Evolutionary conservation across 2,113 vertebrate species (phyloP).

Genomic region (Dissostichus mawsoni): DNA sequence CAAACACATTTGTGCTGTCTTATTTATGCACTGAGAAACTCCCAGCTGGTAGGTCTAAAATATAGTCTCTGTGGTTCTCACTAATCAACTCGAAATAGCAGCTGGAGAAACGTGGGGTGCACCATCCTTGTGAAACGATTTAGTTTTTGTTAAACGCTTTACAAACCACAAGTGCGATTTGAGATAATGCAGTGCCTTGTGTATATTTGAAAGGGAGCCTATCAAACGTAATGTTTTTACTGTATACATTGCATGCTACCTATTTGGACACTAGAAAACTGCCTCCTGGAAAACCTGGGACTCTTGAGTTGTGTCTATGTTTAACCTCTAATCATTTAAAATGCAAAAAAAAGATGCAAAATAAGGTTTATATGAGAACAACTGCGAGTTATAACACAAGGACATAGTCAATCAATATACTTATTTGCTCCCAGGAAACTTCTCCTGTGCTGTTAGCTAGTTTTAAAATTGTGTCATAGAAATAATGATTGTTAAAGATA

Average conservation of each 20-base stretch:
- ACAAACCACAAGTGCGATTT: not conserved
- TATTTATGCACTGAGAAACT: not conserved
- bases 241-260: not conserved
- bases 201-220: not conserved
- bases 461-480: not conserved
- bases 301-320: not conserved
- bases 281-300: not conserved
- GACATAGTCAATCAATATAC: not conserved
- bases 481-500: too few species aligned
- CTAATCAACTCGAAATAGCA: not conserved
- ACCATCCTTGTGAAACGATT: not conserved
- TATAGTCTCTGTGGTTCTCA: not conserved
- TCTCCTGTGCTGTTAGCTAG: not conserved
- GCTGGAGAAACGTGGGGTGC: not conserved
- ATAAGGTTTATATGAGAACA: not conserved
- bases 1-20: not conserved
- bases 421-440: not conserved
- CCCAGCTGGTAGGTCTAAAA: conserved; percentile 4
- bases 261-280: not conserved
- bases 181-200: not conserved
- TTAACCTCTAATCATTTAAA: not conserved
- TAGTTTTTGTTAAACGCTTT: not conserved
- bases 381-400: not conserved
- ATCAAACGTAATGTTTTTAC: not conserved
- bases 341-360: not conserved